phyloP scores from a whole-genome alignment of 2,888 invertebrate species.

The Leptinotarsa tumamoca region DNA sequence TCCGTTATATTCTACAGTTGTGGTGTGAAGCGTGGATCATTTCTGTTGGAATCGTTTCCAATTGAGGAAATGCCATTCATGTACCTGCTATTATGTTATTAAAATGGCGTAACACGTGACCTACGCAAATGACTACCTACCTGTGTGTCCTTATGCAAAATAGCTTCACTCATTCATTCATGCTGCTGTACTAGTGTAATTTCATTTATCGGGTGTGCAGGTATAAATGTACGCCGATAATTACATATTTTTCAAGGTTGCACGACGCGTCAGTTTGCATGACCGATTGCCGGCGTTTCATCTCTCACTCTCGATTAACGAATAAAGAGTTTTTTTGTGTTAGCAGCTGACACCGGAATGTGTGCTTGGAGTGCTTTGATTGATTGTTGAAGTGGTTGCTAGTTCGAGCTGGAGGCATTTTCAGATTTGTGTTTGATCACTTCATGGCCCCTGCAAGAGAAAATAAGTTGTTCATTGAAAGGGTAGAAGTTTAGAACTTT shows the following conservation, averaged over 20 bases:
- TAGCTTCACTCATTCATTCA: conserved; percentile 24
- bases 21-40: neutral
- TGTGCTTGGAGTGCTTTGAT: neutral
- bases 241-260: conserved; percentile 8
- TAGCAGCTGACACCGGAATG: neutral
- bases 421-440: too few relatives aligned
- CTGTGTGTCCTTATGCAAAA: conserved; percentile 27
- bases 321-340: neutral
- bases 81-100: conserved; percentile 13
- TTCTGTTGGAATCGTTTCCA: neutral
- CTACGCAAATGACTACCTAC: conserved; percentile 1
- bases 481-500: too few relatives aligned
- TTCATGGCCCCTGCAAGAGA: too few relatives aligned
- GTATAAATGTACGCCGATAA: neutral
- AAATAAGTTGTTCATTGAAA: too few relatives aligned
- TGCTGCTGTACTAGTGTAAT: conserved; percentile 2
- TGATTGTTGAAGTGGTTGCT: neutral
- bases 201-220: conserved; percentile 11
- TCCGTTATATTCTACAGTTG: neutral
- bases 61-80: conserved; percentile 23
- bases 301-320: conserved; percentile 1
- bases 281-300: conserved; percentile 1
- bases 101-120: conserved; percentile 25
- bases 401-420: neutral
- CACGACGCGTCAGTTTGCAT: conserved; percentile 5